Evolutionary conservation across 2,888 invertebrate species (phyloP), one percentile per base, ranked within the genome.

Genomic region (Podabrus alpinus): DNA sequence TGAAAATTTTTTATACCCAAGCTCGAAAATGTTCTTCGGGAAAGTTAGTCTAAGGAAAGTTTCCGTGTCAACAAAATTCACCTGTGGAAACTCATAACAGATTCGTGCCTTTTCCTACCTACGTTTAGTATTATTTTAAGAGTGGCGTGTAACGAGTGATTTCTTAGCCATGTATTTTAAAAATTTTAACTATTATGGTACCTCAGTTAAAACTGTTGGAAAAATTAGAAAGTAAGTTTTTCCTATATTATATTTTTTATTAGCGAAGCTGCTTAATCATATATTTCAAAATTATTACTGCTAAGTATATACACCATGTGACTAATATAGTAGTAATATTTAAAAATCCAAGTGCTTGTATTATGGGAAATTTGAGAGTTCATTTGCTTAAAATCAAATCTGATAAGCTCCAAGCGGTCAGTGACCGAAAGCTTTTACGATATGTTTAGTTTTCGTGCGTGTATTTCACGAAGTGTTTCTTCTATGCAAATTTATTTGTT

Each of bases 71-170:
- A 60, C 66, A 74, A 71, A 76, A 76, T 59, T 76, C 78, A 78
- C 78, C 76, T 78, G 78, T 78, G 76, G 78, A 76, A 77, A 78
- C 68, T 66, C 64, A 61, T 66, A 68, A 64, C n/a, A 45, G 69
- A 77, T 75, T 75, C 16, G 73, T 67, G 29, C 66, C 68, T 76
- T 76, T 74, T n/a, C 21, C 62, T 64, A 64, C 62, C 74, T 60
- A 15, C 21, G 11, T 60, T 68, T 19, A 66, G 73, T 70, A 74
- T 72, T 73, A 59, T 62, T 73, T 61, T 19, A 66, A 60, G 66
- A 62, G 70, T 76, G 67, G 76, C 76, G 74, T 76, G 74, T 61
- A 45, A 24, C 21, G 59, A 16, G 69, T 74, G 76, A 74, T 16
- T 66, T n/a, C 45, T 62, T 71, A 69, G 61, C 59, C 66, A 61